A percentile compares a stretch with the other conserved stretches of the same genome.
These are phyloP conservation scores for Diacarnus erythraeanus DNA, from an alignment of 37 sponge, comb jelly and placozoan species.

Conservation along the genomic window DNA sequence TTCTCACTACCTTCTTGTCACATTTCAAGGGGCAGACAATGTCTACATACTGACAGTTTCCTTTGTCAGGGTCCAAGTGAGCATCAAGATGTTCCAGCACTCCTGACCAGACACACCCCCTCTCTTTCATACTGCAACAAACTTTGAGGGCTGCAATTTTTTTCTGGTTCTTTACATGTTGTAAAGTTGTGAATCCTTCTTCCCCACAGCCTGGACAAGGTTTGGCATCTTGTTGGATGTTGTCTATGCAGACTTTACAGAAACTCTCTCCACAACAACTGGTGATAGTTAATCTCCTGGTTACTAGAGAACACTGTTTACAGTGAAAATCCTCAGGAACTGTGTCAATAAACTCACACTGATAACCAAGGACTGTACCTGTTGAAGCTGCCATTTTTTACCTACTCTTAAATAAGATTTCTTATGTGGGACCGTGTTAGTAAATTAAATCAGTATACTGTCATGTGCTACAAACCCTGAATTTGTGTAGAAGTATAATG, in stretches of 20 bases:
- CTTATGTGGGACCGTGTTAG: too few relatives aligned
- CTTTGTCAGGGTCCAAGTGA: constrained; percentile 20
- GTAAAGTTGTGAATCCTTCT: neutral
- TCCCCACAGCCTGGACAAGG: constrained; percentile 35
- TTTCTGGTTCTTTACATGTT: neutral
- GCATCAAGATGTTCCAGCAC: neutral
- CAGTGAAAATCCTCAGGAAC: neutral
- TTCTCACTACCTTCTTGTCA: neutral
- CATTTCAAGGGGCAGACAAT: constrained; percentile 29
- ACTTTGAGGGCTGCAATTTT: constrained; percentile 6
- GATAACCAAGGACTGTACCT: neutral
- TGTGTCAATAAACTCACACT: neutral
- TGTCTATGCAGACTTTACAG: constrained; percentile 10
- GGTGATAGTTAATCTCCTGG: neutral
- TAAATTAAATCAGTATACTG: too few relatives aligned
- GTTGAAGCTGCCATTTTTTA: neutral
- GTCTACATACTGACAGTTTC: constrained; percentile 24
- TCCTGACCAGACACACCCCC: constrained; percentile 47
- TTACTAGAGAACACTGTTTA: neutral
- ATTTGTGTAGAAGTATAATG: too few relatives aligned
- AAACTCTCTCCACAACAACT: constrained; percentile 2
- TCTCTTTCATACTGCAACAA: constrained; percentile 15
- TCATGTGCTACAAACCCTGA: too few relatives aligned
- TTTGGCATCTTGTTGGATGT: neutral
- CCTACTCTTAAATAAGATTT: too few relatives aligned